phyloP scores from a whole-genome alignment of 2,797 vertebrate genomes.

The Trachurus trachurus region DNA sequence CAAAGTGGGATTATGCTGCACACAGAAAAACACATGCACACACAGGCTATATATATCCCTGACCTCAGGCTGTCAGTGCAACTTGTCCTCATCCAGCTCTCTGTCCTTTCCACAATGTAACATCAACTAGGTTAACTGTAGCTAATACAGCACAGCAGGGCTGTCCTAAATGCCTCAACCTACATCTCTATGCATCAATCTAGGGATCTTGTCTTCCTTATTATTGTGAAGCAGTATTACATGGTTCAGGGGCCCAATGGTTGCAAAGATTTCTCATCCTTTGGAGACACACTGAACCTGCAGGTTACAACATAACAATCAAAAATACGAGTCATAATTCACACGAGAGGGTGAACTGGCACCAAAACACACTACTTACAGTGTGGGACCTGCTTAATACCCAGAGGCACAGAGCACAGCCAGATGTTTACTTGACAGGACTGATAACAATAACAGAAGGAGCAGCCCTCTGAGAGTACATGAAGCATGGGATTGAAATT shows the following conservation, averaged over 20 bases:
- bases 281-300: not conserved
- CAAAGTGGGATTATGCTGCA: conserved; percentile 60
- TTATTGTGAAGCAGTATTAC: conserved; percentile 11
- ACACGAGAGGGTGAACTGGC: not conserved
- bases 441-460: not conserved
- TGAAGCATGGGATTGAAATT: not conserved
- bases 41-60: conserved; percentile 71
- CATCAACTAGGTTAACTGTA: conserved; percentile 69
- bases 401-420: not conserved
- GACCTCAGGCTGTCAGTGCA: conserved; percentile 74
- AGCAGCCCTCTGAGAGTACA: not conserved
- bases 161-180: conserved; percentile 42
- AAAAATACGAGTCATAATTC: not conserved
- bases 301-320: conserved; percentile 3
- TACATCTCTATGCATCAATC: conserved; percentile 27
- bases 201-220: conserved; percentile 6
- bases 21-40: conserved; percentile 27
- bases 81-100: conserved; percentile 74
- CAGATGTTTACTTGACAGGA: conserved; percentile 17
- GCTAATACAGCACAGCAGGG: conserved; percentile 58
- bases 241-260: not conserved
- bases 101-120: conserved; percentile 69
- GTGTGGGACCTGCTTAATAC: not conserved
- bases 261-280: not conserved
- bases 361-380: not conserved